phyloP scores from a whole-genome alignment of 1,140 invertebrate genomes.

The Brachionus paranguensis region DNA sequence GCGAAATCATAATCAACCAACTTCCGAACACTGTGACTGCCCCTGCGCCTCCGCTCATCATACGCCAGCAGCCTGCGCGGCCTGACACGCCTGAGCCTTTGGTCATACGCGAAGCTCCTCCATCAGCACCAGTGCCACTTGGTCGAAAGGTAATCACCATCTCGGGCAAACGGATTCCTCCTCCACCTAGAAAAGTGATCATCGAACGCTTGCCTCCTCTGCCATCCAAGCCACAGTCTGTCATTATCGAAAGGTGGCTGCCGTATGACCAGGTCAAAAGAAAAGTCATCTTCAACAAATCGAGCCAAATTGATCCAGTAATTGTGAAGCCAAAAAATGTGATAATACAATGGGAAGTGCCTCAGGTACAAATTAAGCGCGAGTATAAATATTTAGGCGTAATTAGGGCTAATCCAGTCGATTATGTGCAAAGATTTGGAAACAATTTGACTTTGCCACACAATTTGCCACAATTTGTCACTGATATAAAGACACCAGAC shows the following conservation, averaged over 20 bases:
- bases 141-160: conserved; percentile 6
- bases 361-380: conserved; percentile 26
- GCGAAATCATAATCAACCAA: conserved; percentile 31
- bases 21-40: background rate
- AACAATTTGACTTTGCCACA: background rate
- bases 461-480: conserved; percentile 14
- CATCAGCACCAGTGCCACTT: background rate
- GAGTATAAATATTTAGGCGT: conserved; percentile 39
- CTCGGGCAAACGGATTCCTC: background rate
- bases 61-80: conserved; percentile 36
- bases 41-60: conserved; percentile 32
- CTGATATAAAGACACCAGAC: conserved; percentile 28
- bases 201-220: conserved; percentile 31
- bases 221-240: conserved; percentile 24
- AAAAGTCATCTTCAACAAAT: conserved; percentile 1
- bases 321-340: conserved; percentile 33
- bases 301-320: background rate
- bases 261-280: conserved; percentile 24
- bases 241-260: conserved; percentile 39
- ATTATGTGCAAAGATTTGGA: conserved; percentile 35
- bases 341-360: conserved; percentile 40
- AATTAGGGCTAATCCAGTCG: conserved; percentile 30
- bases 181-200: conserved; percentile 39
- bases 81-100: conserved; percentile 33
- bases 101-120: conserved; percentile 34